Evolutionary conservation across 1,140 invertebrate genomes (phyloP).

Genomic region (Bombus picipes): DNA sequence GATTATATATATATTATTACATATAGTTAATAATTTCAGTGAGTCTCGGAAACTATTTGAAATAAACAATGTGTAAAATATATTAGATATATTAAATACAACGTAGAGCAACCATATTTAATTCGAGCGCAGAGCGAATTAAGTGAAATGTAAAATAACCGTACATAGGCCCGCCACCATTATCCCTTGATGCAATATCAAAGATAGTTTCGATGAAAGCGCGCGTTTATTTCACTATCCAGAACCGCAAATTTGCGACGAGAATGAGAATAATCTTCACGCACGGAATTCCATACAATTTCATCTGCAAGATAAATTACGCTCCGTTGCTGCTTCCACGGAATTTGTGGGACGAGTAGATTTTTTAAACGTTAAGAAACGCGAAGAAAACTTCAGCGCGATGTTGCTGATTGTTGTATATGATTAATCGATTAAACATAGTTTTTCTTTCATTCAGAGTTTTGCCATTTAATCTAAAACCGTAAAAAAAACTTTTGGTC

Average conservation of each 20-base stretch:
- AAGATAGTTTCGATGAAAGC: background rate
- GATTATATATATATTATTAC: no score
- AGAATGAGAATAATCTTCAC: background rate
- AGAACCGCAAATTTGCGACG: background rate
- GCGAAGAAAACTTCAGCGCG: background rate
- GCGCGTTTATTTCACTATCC: background rate
- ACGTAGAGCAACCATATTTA: background rate
- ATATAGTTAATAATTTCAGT: no score
- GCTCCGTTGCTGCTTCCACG: background rate
- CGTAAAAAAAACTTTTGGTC: background rate
- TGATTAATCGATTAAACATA: background rate
- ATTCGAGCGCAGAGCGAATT: no score
- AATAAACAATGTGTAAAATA: no score
- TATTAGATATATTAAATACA: background rate
- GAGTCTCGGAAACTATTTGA: no score
- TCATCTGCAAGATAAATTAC: background rate
- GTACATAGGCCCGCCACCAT: no score
- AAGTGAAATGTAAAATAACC: background rate
- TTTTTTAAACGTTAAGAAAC: background rate
- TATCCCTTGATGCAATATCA: background rate
- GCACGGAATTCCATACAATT: background rate
- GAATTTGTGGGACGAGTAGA: background rate
- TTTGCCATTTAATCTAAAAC: background rate
- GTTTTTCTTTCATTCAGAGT: background rate
- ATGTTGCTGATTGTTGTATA: background rate